Percentiles rank a stretch among this genome's conserved stretches.
Conservation (phyloP, 2,113 vertebrate species). For the Illadopsis cleaveri region DNA sequence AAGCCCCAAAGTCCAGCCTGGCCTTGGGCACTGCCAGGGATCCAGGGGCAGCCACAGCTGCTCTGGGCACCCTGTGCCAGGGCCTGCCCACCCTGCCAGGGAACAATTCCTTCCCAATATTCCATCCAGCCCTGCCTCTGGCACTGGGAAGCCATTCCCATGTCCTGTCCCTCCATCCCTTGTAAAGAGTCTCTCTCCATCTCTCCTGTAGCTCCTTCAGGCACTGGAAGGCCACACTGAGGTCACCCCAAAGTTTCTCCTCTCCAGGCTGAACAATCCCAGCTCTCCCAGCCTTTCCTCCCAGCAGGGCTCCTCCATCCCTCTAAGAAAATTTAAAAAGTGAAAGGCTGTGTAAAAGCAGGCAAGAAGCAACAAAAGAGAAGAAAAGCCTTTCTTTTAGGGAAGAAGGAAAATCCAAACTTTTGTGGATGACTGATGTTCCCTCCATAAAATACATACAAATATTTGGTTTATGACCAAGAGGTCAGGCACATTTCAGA, state of each 20-base stretch:
- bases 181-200: rapidly evolving
- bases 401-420: background rate
- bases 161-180: rapidly evolving
- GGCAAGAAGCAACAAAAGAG: background rate
- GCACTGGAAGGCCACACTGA: rapidly evolving
- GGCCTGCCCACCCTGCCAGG: background rate
- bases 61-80: background rate
- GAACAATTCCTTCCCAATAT: background rate
- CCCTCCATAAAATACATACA: background rate
- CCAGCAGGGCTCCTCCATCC: background rate
- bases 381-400: background rate
- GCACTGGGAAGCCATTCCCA: background rate
- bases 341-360: background rate
- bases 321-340: background rate
- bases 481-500: background rate
- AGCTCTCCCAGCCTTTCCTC: background rate
- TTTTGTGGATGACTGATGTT: background rate
- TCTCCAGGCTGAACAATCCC: background rate
- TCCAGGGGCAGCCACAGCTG: background rate
- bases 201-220: rapidly evolving
- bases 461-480: background rate
- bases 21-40: background rate
- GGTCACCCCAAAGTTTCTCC: background rate
- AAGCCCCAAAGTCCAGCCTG: background rate
- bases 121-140: background rate